Base-by-base conservation (phyloP, 1,140 invertebrate species). In the Theocolax elegans region DNA sequence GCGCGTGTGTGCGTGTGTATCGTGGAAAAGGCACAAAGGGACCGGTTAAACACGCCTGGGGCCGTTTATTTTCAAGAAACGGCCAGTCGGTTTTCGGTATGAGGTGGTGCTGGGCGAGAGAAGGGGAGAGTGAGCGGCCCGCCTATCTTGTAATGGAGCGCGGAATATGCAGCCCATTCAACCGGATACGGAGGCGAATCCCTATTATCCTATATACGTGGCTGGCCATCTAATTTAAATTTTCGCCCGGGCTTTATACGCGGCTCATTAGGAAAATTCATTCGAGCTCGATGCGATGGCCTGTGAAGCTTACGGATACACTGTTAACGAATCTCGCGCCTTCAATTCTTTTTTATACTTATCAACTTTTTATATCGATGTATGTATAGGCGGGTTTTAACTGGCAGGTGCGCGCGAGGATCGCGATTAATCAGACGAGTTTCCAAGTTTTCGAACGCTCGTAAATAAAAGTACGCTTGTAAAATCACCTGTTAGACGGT, bases 231-330 rank as follows among this genome's bases (percentile, higher is more conserved):
- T 46, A 66, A 73, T 69, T 73, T 69, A 69, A 69, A 73, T 73
- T 69, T 74, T 67, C 67, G 48, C 60, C 40, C 21, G 70, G 15
- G 38, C 60, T 74, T 71, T 49, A n/a, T n/a, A 72, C 51, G 21
- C 15, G 42, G 58, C 64, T 74, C 59, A 62, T 78, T 76, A 79
- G 58, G 42, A 71, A 66, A 74, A 76, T 73, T 56, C 66, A 67
- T 63, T 76, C 71, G 72, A 78, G 72, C 71, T 70, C 42, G 53
- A 65, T 51, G 40, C 25, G 31, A 48, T 35, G 62, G 25, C 42
- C 23, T 64, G 64, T n/a, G n/a, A n/a, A n/a, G n/a, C n/a, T n/a
- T n/a, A n/a, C 59, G 67, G 58, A 72, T 67, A 58, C 51, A n/a
- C n/a, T 54, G 59, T 23, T 73, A 69, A 77, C 49, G 64, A 74